A percentile compares a stretch with the other conserved stretches of the same genome.
Evolutionary conservation across 2,888 invertebrate genomes (phyloP).

Genomic region (Drosophila monieri): DNA sequence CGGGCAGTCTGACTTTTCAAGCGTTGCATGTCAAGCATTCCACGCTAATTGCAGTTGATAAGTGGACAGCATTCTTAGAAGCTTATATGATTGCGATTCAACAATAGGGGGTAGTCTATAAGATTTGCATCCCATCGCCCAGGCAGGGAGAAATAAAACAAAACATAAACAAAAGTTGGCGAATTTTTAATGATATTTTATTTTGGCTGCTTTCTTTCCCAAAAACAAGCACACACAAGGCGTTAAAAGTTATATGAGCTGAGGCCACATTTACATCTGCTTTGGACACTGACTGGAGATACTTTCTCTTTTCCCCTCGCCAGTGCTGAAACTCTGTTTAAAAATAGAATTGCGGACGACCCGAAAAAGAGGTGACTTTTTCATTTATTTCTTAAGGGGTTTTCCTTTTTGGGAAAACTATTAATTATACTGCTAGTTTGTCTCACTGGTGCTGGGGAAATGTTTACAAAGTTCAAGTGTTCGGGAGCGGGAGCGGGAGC

Average conservation of each 20-base stretch:
- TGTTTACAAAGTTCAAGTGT: slow-evolving; percentile 54
- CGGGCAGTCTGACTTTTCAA: slow-evolving; percentile 28
- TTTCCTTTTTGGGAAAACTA: slow-evolving; percentile 11
- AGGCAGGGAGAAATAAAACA: background rate
- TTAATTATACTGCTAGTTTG: slow-evolving; percentile 32
- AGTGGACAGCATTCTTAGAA: slow-evolving; percentile 37
- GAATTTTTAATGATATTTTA: slow-evolving; percentile 22
- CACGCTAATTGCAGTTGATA: slow-evolving; percentile 40
- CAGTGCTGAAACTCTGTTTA: slow-evolving; percentile 28
- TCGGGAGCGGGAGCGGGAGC: no score
- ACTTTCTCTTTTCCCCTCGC: slow-evolving; percentile 67
- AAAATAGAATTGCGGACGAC: slow-evolving; percentile 42
- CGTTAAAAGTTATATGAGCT: slow-evolving; percentile 25
- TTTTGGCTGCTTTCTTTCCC: slow-evolving; percentile 41
- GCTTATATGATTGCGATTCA: background rate
- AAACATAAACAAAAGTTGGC: slow-evolving; percentile 8
- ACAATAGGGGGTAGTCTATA: background rate
- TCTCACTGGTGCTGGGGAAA: slow-evolving; percentile 19
- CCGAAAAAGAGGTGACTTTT: slow-evolving; percentile 9
- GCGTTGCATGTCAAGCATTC: slow-evolving; percentile 37
- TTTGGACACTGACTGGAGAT: slow-evolving; percentile 42
- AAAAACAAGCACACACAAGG: slow-evolving; percentile 2
- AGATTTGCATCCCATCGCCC: background rate
- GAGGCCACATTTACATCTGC: slow-evolving; percentile 39
- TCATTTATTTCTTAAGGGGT: slow-evolving; percentile 21